These are phyloP conservation scores for Octomys mimax DNA, from an alignment of 2,797 vertebrate genomes.

Conservation along the genomic window DNA sequence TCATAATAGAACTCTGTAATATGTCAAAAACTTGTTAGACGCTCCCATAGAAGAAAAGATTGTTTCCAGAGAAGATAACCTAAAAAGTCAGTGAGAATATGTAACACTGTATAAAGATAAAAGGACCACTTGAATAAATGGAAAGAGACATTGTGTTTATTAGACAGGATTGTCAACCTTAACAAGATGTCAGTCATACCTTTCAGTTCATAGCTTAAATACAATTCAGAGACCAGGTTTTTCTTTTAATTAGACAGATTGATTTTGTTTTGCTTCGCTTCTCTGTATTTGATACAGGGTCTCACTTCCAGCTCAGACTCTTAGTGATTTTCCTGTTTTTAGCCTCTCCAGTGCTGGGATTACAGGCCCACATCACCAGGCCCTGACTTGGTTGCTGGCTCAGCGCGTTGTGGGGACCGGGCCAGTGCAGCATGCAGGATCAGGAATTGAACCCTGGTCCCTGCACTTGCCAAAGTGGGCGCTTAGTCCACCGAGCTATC, in stretches of 20 bases:
- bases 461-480: too few relatives aligned
- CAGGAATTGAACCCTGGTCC: too few relatives aligned
- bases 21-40: not conserved
- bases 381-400: too few relatives aligned
- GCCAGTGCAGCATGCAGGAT: too few relatives aligned
- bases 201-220: constrained; percentile 45
- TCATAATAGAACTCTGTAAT: not conserved
- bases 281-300: too few relatives aligned
- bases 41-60: constrained; percentile 31
- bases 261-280: not conserved
- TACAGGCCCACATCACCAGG: too few relatives aligned
- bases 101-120: not conserved
- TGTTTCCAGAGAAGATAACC: constrained; percentile 14
- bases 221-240: constrained; percentile 7
- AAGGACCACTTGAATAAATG: constrained; percentile 19
- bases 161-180: not conserved
- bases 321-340: too few relatives aligned
- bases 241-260: not conserved
- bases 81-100: constrained; percentile 1
- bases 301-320: too few relatives aligned
- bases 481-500: too few relatives aligned
- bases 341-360: too few relatives aligned
- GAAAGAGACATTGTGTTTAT: not conserved
- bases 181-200: not conserved
- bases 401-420: too few relatives aligned